Base-by-base conservation (phyloP, 2,888 invertebrate genomes). In the Epicampocera succincta region DNA sequence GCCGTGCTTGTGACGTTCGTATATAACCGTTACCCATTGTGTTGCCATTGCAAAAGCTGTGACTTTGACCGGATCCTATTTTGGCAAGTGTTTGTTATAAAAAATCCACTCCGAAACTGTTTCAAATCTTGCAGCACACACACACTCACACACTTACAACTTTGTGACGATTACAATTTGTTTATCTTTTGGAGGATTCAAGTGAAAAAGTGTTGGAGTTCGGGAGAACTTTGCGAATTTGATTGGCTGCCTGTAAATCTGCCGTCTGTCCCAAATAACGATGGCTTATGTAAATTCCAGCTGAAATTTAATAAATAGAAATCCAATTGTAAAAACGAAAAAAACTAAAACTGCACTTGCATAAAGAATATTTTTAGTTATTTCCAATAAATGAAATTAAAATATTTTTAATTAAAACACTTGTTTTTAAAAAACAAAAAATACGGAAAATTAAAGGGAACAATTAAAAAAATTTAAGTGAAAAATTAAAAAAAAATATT, bases 41-140 rank as follows among this genome's bases (percentile, higher is more conserved):
- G 85, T 92, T 91, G 89, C 92, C 91, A 89, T 92, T 91, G 89
- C 92, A 91, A 84, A 91, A 89, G 85, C 91, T 91, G 86, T 90
- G 90, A 90, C 93, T 93, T 85, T 92, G 92, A 89, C 92, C 92
- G 85, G 93, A 92, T 90, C 93, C 93, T 93, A 93, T 93, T 91
- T 92, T 93, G 91, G 89, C 87, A 86, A 83, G 85, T 87, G 86
- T 87, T 25, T 44, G 19, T 71, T 87, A 87, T 87, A 85, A 87
- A 74, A 17, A 50, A 52, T 46, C 71, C 82, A 75, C 82, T 42
- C 19, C 77, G 17, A 25, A 63, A 66, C 50, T 65, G 29, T 44
- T 66, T 71, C 29, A 50, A 72, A 48, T 69, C 15, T 63, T 44
- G 15, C 15, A 25, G 5, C 25, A 25, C 25, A 25, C 33, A 33